These are phyloP conservation scores for Cyphotilapia sp. DNA, from an alignment of 2,113 vertebrate genomes.

Conservation along the genomic window DNA sequence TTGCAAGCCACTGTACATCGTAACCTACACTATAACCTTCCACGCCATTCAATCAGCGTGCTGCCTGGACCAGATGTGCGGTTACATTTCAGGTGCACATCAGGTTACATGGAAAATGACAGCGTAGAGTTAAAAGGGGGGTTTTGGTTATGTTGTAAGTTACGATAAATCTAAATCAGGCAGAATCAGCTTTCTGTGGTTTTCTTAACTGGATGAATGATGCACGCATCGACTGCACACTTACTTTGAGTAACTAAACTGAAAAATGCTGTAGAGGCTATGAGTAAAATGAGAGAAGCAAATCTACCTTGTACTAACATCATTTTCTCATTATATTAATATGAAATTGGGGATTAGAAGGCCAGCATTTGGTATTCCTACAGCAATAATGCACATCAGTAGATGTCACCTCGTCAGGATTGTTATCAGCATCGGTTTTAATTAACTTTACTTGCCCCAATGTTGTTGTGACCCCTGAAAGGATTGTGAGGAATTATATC, in stretches of 20 bases:
- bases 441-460: not conserved
- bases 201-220: not conserved
- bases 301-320: not conserved
- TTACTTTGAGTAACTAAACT: not conserved
- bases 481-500: slow-evolving; percentile 19
- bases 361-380: not conserved
- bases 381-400: not conserved
- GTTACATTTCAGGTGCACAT: not conserved
- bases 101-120: not conserved
- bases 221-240: not conserved
- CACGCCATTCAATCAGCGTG: not conserved
- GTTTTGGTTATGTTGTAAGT: not conserved
- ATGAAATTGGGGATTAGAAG: not conserved
- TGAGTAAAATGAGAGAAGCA: not conserved
- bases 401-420: not conserved
- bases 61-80: not conserved
- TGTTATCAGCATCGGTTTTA: not conserved
- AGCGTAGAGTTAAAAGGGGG: not conserved
- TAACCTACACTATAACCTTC: not conserved
- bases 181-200: not conserved
- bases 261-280: not conserved
- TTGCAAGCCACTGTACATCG: not conserved
- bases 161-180: not conserved
- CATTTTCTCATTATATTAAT: not conserved
- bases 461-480: slow-evolving; percentile 11